phyloP scores from a whole-genome alignment of 2,888 invertebrate species.

The Cyclophora punctaria region DNA sequence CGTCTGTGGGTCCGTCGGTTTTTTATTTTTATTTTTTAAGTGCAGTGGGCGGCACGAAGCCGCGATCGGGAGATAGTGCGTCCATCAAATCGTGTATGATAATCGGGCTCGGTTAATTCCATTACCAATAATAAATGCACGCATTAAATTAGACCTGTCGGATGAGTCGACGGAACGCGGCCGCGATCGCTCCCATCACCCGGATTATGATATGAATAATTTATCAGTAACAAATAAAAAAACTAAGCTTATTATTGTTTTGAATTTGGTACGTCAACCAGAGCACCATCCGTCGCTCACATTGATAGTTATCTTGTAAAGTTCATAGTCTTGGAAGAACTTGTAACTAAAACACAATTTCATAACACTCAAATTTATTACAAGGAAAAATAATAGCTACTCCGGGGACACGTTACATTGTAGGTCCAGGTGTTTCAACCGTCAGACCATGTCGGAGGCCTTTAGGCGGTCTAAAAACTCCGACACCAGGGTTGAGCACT shows the following conservation, averaged over 20 bases:
- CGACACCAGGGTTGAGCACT: no score
- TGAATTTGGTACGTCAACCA: conserved; percentile 48
- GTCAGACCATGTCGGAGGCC: no score
- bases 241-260: conserved; percentile 61
- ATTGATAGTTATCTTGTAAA: no score
- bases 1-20: conserved; percentile 41
- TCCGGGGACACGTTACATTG: no score
- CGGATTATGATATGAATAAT: conserved; percentile 74
- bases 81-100: conserved; percentile 75
- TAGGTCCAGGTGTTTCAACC: no score
- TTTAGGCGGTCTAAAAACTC: no score
- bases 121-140: conserved; percentile 74
- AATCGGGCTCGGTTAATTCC: conserved; percentile 73
- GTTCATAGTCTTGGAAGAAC: background rate
- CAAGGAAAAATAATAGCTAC: no score
- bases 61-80: conserved; percentile 65
- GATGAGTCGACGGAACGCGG: conserved; percentile 67
- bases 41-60: conserved; percentile 59
- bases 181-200: conserved; percentile 62
- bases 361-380: no score
- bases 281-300: conserved; percentile 40
- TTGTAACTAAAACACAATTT: background rate
- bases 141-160: conserved; percentile 73
- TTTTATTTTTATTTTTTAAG: conserved; percentile 43
- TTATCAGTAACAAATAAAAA: conserved; percentile 60